phyloP scores from a whole-genome alignment of 2,113 vertebrate genomes.

The Lepus timidus region DNA sequence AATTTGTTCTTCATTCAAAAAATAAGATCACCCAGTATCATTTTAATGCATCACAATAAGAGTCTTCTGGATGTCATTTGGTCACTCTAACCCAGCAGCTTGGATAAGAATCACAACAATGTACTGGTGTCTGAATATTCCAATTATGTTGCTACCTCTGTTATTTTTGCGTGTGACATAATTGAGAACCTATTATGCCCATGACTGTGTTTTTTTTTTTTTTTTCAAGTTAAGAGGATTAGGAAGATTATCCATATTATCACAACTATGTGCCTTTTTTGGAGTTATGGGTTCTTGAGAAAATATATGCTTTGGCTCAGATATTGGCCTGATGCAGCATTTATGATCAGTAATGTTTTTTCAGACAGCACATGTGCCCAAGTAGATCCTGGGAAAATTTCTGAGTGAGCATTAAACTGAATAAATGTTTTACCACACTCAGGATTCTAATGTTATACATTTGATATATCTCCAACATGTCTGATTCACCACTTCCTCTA shows the following conservation, averaged over 20 bases:
- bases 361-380: slow-evolving; percentile 8
- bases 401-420: slow-evolving; percentile 59
- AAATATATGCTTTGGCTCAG: slow-evolving; percentile 80
- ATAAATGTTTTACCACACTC: slow-evolving; percentile 50
- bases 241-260: slow-evolving; percentile 42
- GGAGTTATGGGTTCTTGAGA: slow-evolving; percentile 67
- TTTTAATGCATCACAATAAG: not conserved
- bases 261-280: slow-evolving; percentile 65
- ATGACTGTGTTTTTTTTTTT: not conserved
- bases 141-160: not conserved
- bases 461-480: slow-evolving; percentile 50
- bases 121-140: not conserved
- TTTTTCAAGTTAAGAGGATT: slow-evolving; percentile 66
- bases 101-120: not conserved
- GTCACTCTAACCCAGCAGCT: not conserved
- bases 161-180: slow-evolving; percentile 29
- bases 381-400: slow-evolving; percentile 78
- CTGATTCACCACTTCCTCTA: slow-evolving; percentile 64
- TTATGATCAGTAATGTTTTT: slow-evolving; percentile 77
- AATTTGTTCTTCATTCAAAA: slow-evolving; percentile 17
- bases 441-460: slow-evolving; percentile 66
- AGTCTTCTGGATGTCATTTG: not conserved
- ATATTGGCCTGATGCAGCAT: slow-evolving; percentile 66
- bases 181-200: not conserved
- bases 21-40: not conserved